Evolutionary conservation across 2,113 vertebrate genomes (phyloP), one percentile per base, ranked within the genome.

Genomic region (Solea solea): DNA sequence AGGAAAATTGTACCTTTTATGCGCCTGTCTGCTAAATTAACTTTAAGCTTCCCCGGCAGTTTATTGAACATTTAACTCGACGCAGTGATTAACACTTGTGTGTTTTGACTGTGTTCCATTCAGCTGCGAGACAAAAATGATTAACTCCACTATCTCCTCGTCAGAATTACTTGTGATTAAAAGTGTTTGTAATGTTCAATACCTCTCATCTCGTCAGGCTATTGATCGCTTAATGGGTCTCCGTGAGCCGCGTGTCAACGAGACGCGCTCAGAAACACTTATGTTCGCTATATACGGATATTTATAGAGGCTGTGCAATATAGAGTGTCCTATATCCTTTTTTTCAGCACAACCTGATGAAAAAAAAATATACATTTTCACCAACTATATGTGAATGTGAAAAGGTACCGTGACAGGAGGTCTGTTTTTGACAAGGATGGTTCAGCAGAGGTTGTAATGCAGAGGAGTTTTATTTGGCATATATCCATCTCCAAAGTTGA

Each of bases 51-150:
- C 77, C 40, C 14, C 0, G 7, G 66, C 41, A 28, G 50, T 75
- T 83, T 69, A 72, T 64, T 57, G 28, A 77, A 56, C 51, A 51
- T 50, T 68, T 46, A 1, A 50, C 49, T 80, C 16, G 55, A 51
- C 5, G 8, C 51, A 9, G 55, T 84, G 80, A 88, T 88, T 85
- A 69, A 54, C 76, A 21, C 76, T 86, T 76, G 66, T 82, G 42
- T 78, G 41, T 68, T 21, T 53, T 0, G 41, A 58, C 14, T 45
- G 46, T 45, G 34, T 51, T 72, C 56, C 14, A 54, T 65, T 58
- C 68, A 62, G 65, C 76, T 65, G 56, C 16, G 21, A 69, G 60
- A 76, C 7, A 6, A 63, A 79, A 56, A 71, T 44, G 59, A 81
- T 52, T 57, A 51, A 55, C 41, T 69, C 14, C 62, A 40, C 56